Conservation (phyloP, 2,113 vertebrate genomes). For the Actenoides lindsayi region DNA sequence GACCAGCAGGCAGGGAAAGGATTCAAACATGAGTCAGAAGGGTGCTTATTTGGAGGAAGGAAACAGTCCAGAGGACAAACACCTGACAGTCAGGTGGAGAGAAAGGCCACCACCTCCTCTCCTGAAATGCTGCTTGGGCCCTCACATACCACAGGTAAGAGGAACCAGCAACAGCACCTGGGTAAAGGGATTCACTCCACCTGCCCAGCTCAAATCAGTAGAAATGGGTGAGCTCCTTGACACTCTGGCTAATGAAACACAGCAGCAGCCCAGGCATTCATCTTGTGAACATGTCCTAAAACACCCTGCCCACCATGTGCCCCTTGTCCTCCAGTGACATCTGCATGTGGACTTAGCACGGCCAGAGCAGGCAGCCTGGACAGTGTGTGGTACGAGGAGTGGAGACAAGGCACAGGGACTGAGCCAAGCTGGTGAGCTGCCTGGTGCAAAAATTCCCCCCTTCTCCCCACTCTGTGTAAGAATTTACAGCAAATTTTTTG, state of each 20-base stretch:
- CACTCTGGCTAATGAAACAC: rapidly evolving
- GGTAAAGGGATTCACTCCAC: not conserved
- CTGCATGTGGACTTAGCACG: not conserved
- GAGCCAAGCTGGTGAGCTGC: not conserved
- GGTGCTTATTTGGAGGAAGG: not conserved
- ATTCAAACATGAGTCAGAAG: not conserved
- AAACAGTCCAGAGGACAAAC: not conserved
- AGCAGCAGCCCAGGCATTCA: not conserved
- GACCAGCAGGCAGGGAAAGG: not conserved
- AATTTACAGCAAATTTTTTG: not conserved
- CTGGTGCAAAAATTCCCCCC: not conserved
- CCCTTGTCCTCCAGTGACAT: not conserved
- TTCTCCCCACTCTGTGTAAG: not conserved
- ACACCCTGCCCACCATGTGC: not conserved
- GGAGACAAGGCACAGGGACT: not conserved
- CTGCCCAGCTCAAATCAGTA: not conserved
- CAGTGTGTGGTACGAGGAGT: rapidly evolving
- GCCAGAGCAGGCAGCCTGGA: not conserved
- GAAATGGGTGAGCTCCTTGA: not conserved
- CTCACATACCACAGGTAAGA: rapidly evolving
- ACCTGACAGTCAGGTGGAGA: not conserved
- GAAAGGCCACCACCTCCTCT: not conserved
- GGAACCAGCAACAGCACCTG: not conserved
- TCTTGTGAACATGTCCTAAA: not conserved
- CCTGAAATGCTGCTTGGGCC: not conserved